phyloP scores from a whole-genome alignment of 2,888 invertebrate genomes.

The Hirtodrosophila alboralis region DNA sequence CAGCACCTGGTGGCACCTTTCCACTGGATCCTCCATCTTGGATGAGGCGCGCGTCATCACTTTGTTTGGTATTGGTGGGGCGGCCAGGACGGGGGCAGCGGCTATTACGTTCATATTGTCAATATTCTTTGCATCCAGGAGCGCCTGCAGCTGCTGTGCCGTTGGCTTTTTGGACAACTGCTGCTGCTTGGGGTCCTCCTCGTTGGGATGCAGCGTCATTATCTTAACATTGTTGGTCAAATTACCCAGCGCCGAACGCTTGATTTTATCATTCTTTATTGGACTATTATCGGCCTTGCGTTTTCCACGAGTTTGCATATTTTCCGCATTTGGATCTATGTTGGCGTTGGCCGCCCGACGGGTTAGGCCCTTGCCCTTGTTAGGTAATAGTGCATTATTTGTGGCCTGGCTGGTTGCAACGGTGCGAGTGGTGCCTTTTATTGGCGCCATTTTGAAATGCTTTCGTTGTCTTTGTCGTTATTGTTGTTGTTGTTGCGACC shows the following conservation, averaged over 20 bases:
- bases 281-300: constrained; percentile 93
- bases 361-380: constrained; percentile 79
- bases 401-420: constrained; percentile 61
- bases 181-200: constrained; percentile 84
- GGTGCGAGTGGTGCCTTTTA: constrained; percentile 79
- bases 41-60: constrained; percentile 74
- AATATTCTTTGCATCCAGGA: constrained; percentile 69
- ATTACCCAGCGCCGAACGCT: constrained; percentile 94
- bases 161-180: constrained; percentile 65
- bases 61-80: constrained; percentile 49
- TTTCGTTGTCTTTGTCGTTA: constrained; percentile 33
- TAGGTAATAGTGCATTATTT: constrained; percentile 67
- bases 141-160: constrained; percentile 67
- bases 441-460: constrained; percentile 82
- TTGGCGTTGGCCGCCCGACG: constrained; percentile 64
- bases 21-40: constrained; percentile 62
- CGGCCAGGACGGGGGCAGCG: constrained; percentile 13
- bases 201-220: constrained; percentile 70
- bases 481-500: constrained; percentile 28
- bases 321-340: constrained; percentile 80
- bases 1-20: constrained; percentile 58
- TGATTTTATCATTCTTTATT: constrained; percentile 89
- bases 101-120: constrained; percentile 50
- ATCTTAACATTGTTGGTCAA: constrained; percentile 88
- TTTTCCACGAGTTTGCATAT: constrained; percentile 85